Evolutionary conservation across 2,888 invertebrate species (phyloP).

Genomic region (Archaeoteleia sp.): DNA sequence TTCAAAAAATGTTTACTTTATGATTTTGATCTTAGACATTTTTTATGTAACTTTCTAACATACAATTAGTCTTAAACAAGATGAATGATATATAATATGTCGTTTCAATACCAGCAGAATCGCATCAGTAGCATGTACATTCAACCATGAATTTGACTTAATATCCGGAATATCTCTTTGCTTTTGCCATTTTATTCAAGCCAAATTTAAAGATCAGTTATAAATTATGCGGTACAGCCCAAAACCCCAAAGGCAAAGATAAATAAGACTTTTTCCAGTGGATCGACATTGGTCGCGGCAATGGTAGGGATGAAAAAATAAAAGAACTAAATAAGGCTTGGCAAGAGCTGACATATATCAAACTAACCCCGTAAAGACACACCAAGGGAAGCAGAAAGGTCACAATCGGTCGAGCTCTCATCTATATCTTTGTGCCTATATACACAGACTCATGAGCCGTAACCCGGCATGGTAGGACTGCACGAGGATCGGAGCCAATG

Average conservation of each 20-base stretch:
- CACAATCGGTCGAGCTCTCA: slow-evolving; percentile 21
- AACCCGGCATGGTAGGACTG: slow-evolving; percentile 18
- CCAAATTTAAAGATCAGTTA: slow-evolving; percentile 9
- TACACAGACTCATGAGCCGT: slow-evolving; percentile 36
- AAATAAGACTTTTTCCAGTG: slow-evolving; percentile 49
- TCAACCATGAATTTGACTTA: slow-evolving; percentile 3
- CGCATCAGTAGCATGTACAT: too few species aligned
- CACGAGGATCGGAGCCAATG: slow-evolving; percentile 46
- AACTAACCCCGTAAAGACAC: slow-evolving; percentile 47
- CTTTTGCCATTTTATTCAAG: slow-evolving; percentile 6
- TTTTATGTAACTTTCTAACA: too few species aligned
- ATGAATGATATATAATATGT: too few species aligned
- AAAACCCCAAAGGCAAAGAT: slow-evolving; percentile 46
- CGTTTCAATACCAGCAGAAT: too few species aligned
- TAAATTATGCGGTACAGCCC: slow-evolving; percentile 11
- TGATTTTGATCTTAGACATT: too few species aligned
- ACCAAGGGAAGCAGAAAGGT: slow-evolving; percentile 10
- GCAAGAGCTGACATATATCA: slow-evolving; percentile 49
- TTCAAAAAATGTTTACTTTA: too few species aligned
- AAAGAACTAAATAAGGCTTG: slow-evolving; percentile 43
- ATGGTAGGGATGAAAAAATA: slow-evolving; percentile 18
- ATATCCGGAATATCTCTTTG: neutral
- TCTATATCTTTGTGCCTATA: slow-evolving; percentile 22
- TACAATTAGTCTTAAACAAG: too few species aligned
- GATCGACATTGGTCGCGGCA: slow-evolving; percentile 17